Evolutionary conservation across 2,797 vertebrate genomes (phyloP).

Genomic region (Eleutherodactylus coqui): DNA sequence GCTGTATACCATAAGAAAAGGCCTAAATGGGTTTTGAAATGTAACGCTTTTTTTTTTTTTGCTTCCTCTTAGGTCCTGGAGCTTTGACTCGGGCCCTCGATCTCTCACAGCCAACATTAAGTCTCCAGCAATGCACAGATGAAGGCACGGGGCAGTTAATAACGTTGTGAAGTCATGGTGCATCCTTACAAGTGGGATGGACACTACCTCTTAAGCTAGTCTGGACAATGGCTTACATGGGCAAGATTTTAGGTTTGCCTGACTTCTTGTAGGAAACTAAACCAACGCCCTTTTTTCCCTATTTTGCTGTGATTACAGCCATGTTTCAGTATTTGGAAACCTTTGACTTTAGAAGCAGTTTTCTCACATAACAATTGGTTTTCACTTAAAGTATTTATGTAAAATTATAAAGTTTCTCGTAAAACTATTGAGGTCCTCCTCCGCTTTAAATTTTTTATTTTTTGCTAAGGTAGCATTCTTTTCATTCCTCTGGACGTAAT

Average conservation of each 20-base stretch:
- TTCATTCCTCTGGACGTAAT: no score
- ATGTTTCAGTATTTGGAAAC: not conserved
- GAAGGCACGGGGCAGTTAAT: slow-evolving; percentile 44
- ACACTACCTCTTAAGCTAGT: slow-evolving; percentile 34
- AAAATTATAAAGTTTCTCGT: not conserved
- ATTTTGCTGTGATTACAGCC: not conserved
- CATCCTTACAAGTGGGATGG: not conserved
- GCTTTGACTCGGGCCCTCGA: slow-evolving; percentile 62
- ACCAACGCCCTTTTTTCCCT: not conserved
- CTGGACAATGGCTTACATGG: not conserved
- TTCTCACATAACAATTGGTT: not conserved
- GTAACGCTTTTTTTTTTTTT: slow-evolving; percentile 2
- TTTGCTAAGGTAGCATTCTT: no score
- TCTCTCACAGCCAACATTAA: slow-evolving; percentile 41
- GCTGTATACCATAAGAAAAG: no score
- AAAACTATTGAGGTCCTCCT: no score
- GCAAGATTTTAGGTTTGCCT: not conserved
- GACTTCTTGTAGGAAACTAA: not conserved
- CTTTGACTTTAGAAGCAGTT: not conserved
- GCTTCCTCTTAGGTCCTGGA: slow-evolving; percentile 67
- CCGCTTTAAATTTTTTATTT: no score
- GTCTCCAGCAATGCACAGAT: slow-evolving; percentile 59
- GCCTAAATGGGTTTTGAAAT: no score
- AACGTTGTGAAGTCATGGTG: slow-evolving; percentile 39
- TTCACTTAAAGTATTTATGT: not conserved